Evolutionary conservation across 2,797 vertebrate species (phyloP).

Genomic region (Neosilurus hyrtlii): DNA sequence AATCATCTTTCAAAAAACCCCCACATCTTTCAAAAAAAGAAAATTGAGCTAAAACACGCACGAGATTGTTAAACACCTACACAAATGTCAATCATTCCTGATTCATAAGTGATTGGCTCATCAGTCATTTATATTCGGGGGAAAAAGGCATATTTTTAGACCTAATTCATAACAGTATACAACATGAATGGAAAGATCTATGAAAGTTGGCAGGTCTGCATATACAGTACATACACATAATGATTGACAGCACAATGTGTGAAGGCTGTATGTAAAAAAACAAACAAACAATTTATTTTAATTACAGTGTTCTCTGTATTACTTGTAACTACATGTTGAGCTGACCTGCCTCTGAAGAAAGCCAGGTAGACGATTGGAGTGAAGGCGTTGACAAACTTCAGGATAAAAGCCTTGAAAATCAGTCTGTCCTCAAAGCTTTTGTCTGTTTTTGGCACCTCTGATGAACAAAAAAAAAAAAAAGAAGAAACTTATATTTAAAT

Average conservation of each 20-base stretch:
- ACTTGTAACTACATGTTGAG: neutral
- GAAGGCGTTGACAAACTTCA: constrained; percentile 97
- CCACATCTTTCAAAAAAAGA: neutral
- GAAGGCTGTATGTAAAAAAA: neutral
- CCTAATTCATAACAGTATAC: neutral
- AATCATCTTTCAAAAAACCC: neutral
- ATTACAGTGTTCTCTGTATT: neutral
- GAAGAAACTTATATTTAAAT: too few relatives aligned
- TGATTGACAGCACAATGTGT: neutral
- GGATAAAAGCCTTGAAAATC: constrained; percentile 92
- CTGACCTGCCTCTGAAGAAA: constrained; percentile 95
- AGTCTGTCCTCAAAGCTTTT: constrained; percentile 92
- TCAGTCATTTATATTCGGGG: neutral
- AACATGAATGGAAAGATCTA: neutral
- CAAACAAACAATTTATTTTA: neutral
- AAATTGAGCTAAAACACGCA: neutral
- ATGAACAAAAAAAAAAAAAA: neutral
- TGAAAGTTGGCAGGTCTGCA: constrained; percentile 6
- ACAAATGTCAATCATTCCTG: neutral
- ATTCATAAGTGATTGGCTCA: neutral
- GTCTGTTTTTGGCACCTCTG: constrained; percentile 98
- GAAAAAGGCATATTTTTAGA: neutral
- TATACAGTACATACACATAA: neutral
- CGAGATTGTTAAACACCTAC: neutral
- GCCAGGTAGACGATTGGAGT: constrained; percentile 96